Conservation (phyloP, 1,140 invertebrate species). For the Harlomillsia oculata region DNA sequence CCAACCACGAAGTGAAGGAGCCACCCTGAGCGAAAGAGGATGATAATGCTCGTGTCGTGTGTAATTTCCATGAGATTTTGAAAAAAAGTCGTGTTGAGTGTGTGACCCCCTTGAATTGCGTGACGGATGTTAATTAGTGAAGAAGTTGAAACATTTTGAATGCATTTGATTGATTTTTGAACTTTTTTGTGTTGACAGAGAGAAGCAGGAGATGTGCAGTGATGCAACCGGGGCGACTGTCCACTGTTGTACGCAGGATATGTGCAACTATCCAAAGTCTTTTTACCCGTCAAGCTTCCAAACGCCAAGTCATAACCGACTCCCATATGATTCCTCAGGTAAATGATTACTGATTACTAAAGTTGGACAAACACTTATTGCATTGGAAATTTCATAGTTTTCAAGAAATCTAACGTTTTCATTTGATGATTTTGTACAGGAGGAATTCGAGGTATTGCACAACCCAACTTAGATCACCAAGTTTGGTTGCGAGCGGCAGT, state of each 20-base stretch:
- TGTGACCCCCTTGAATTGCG: too few species aligned
- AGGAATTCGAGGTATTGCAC: constrained; percentile 14
- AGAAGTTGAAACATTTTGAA: too few species aligned
- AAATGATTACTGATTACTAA: too few species aligned
- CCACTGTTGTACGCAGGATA: constrained; percentile 27
- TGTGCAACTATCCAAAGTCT: constrained; percentile 32
- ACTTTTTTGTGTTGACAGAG: constrained; percentile 16
- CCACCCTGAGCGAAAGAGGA: too few species aligned
- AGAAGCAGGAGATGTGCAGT: constrained; percentile 24
- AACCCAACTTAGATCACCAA: constrained; percentile 25
- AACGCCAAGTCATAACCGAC: constrained; percentile 8
- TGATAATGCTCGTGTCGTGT: too few species aligned
- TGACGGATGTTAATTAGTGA: too few species aligned
- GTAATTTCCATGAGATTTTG: too few species aligned
- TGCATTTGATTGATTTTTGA: not conserved
- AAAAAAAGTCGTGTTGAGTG: too few species aligned
- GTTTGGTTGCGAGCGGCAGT: constrained; percentile 30
- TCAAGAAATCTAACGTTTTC: not conserved
- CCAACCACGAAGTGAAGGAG: too few species aligned
- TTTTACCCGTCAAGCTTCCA: constrained; percentile 25
- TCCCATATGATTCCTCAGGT: constrained; percentile 19
- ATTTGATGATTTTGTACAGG: not conserved
- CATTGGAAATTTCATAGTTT: too few species aligned
- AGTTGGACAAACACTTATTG: too few species aligned
- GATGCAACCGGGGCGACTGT: constrained; percentile 13